Evolutionary conservation across 2,113 vertebrate species (phyloP).

Genomic region (Sphyrna mokarran): DNA sequence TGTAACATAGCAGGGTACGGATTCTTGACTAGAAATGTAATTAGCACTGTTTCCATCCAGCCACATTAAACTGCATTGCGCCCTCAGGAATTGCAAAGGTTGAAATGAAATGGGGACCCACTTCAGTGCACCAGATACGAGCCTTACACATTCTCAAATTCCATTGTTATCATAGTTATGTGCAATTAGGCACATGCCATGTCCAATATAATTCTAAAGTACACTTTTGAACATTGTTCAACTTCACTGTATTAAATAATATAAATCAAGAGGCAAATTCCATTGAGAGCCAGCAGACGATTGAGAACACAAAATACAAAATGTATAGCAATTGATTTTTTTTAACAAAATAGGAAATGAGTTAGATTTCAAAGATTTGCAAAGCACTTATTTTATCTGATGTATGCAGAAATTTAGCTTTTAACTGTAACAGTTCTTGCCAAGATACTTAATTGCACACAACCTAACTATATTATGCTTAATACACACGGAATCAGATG

Average conservation of each 20-base stretch:
- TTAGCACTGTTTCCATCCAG: neutral
- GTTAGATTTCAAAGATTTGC: neutral
- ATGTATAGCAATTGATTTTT: slow-evolving; percentile 7
- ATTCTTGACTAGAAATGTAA: neutral
- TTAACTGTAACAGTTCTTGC: neutral
- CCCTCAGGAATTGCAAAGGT: neutral
- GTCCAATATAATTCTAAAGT: neutral
- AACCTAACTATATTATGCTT: neutral
- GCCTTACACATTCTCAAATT: neutral
- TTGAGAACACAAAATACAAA: neutral
- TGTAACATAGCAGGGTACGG: neutral
- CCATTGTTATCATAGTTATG: neutral
- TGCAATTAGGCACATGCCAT: neutral
- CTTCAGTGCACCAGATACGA: neutral
- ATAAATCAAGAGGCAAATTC: neutral
- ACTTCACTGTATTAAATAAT: neutral
- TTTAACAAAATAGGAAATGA: neutral
- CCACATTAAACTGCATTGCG: neutral
- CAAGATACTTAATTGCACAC: slow-evolving; percentile 5
- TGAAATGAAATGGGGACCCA: neutral
- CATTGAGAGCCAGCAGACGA: neutral
- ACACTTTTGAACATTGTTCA: neutral
- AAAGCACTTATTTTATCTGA: neutral
- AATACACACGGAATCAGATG: neutral
- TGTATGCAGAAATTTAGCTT: neutral